A percentile compares a stretch with the other conserved stretches of the same genome.
These are phyloP conservation scores for Zele albiditarsus DNA, from an alignment of 2,888 invertebrate genomes.

Conservation along the genomic window DNA sequence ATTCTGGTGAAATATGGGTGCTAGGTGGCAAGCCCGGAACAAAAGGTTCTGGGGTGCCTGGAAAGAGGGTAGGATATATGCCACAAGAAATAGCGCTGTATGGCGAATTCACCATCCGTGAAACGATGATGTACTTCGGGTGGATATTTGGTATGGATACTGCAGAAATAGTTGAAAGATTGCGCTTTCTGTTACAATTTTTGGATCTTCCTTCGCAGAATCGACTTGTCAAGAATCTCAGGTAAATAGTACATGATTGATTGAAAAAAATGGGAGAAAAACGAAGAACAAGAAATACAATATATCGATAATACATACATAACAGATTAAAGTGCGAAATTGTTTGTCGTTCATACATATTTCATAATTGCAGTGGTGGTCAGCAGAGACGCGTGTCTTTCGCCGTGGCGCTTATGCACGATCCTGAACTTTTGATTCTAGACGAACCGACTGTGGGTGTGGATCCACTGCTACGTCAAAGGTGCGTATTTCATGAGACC, in stretches of 20 bases:
- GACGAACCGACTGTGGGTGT: slow-evolving; percentile 96
- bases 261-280: neutral
- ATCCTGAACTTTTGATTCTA: slow-evolving; percentile 91
- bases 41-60: slow-evolving; percentile 92
- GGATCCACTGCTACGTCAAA: slow-evolving; percentile 90
- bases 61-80: slow-evolving; percentile 97
- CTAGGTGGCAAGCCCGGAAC: slow-evolving; percentile 93
- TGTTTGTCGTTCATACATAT: slow-evolving; percentile 34
- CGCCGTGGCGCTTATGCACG: slow-evolving; percentile 93
- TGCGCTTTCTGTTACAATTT: slow-evolving; percentile 90
- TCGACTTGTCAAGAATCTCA: slow-evolving; percentile 85
- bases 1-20: slow-evolving; percentile 91
- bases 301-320: neutral
- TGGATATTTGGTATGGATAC: slow-evolving; percentile 96
- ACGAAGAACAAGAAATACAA: neutral
- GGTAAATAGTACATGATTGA: slow-evolving; percentile 70
- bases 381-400: slow-evolving; percentile 94
- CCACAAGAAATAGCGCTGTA: slow-evolving; percentile 94
- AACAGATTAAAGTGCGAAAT: neutral
- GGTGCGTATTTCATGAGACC: slow-evolving; percentile 61
- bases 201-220: slow-evolving; percentile 91
- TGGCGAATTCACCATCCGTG: slow-evolving; percentile 93
- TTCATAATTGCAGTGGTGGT: slow-evolving; percentile 81
- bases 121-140: slow-evolving; percentile 97
- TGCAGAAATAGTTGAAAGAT: slow-evolving; percentile 84